Conservation (phyloP, 2,113 vertebrate species). For the Nycticebus coucang region DNA sequence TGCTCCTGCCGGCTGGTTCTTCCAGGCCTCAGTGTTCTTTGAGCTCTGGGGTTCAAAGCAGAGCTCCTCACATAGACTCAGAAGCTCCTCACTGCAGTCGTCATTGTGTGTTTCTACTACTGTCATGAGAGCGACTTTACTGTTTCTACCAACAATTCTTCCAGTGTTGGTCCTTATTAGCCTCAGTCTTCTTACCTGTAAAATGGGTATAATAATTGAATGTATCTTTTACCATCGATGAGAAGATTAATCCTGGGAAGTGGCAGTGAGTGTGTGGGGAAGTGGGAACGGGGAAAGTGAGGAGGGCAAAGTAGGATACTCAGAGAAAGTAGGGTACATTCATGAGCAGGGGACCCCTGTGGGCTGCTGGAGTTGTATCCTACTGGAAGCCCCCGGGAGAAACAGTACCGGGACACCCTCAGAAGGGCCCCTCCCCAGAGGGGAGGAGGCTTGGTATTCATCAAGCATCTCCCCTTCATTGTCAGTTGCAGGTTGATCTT, state of each 20-base stretch:
- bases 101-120: background rate
- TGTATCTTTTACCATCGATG: too few species aligned
- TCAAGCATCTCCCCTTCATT: background rate
- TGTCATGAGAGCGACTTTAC: background rate
- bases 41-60: background rate
- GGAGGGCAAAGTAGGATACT: background rate
- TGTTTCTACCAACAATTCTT: background rate
- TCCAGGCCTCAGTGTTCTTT: too few species aligned
- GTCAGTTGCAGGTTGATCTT: background rate
- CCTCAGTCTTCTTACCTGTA: background rate
- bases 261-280: background rate
- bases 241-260: background rate
- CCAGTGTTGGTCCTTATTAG: background rate
- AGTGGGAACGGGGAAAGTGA: background rate
- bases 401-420: background rate
- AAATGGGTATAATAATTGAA: background rate
- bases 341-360: background rate
- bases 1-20: background rate
- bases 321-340: background rate
- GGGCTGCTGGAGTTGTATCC: background rate
- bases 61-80: rapidly evolving
- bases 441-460: background rate
- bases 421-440: rapidly evolving
- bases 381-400: background rate
- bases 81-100: background rate